Evolutionary conservation across 1,140 invertebrate species (phyloP), one percentile per base, ranked within the genome.

Genomic region (Rhagoletis zephyria): DNA sequence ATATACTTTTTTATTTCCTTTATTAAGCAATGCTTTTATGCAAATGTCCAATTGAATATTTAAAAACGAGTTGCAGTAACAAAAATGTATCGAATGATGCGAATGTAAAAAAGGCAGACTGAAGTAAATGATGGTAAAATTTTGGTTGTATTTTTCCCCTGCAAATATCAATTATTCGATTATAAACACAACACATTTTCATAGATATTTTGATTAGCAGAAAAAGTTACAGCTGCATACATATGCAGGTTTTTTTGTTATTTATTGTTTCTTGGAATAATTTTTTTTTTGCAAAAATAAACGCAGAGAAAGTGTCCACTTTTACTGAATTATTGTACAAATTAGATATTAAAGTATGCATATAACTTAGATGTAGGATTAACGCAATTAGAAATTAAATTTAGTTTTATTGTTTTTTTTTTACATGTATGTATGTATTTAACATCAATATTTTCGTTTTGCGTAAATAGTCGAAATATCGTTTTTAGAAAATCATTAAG

Each of bases 361-460:
- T 19, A 77, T 77, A 81, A 81, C 74, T 81, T 81, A 81, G 19
- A 51, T 56, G 45, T 81, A 81, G 4, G 74, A 81, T 81, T 81
- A 81, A 9, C 16, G 74, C 70, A 81, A 81, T 56, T 81, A 30
- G 56, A 81, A 81, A 81, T 19, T 56, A 81, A 81, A 77, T 19
- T 2, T 81, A 56, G 7, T 56, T 81, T 14, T 74, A 10, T 59
- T 51, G n/a, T 51, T 51, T 10, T 48, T 77, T 30, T 12, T 77
- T 51, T 48, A n/a, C 16, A 16, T 77, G 16, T 77, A 30, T 56
- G 16, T 81, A 56, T 81, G 74, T 56, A 81, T 81, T 81, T 81
- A 10, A 56, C 45, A 81, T 56, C 19, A 81, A 56, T 81, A 16
- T 81, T 56, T 59, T 81, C 51, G 74, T 81, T 81, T 12, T 81